Evolutionary conservation across 1,140 invertebrate species (phyloP).

Genomic region (Leptonema lineaticorne): DNA sequence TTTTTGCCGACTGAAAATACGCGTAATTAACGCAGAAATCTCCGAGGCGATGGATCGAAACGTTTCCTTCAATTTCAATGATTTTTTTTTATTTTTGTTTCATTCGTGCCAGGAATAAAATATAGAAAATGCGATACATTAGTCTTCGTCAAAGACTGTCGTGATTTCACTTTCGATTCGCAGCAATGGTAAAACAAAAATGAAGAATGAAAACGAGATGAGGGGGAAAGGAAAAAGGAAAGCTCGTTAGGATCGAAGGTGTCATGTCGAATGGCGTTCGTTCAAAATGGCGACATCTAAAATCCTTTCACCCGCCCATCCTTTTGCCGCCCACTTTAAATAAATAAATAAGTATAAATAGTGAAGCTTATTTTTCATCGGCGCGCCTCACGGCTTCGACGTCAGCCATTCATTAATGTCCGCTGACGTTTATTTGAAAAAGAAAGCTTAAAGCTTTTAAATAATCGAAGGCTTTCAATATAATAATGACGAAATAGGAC

Average conservation of each 20-base stretch:
- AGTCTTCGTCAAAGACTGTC: constrained; percentile 10
- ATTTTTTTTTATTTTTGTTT: no score
- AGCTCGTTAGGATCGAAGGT: constrained; percentile 19
- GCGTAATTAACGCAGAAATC: no score
- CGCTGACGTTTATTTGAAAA: constrained; percentile 35
- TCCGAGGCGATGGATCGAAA: no score
- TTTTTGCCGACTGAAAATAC: no score
- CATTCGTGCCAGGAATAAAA: no score
- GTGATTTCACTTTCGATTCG: constrained; percentile 16
- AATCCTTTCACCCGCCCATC: constrained; percentile 15
- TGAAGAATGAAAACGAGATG: no score
- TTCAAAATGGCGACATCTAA: constrained; percentile 2
- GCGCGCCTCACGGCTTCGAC: constrained; percentile 9
- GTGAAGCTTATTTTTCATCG: constrained; percentile 10
- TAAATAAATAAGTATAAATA: no score
- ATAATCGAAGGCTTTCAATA: constrained; percentile 35
- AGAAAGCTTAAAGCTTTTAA: constrained; percentile 36
- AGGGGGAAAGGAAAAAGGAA: neutral
- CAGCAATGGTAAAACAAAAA: no score
- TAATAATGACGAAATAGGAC: constrained; percentile 32
- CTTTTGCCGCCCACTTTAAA: no score
- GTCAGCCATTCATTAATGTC: constrained; percentile 29
- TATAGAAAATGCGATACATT: constrained; percentile 1
- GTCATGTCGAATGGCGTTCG: neutral
- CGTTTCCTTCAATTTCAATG: no score